These are phyloP conservation scores for Sciurus carolinensis DNA, from an alignment of 2,797 vertebrate genomes.

Conservation along the genomic window DNA sequence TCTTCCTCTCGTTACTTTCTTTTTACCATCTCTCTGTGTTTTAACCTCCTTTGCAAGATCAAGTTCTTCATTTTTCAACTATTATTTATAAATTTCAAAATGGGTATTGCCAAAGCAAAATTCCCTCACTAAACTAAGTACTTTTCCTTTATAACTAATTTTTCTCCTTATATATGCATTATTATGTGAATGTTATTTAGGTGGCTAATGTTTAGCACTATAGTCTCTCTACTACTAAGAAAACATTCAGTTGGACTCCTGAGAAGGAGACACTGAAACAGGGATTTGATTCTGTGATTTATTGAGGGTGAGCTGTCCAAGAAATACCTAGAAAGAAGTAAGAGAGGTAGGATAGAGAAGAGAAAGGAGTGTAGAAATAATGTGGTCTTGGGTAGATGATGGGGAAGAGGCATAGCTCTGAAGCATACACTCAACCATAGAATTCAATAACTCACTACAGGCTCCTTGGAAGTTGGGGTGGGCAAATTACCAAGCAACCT, in stretches of 20 bases:
- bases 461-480: neutral
- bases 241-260: neutral
- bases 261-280: neutral
- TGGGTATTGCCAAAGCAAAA: neutral
- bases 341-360: neutral
- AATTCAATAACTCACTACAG: neutral
- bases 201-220: neutral
- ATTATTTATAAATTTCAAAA: conserved; percentile 7
- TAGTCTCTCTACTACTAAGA: neutral
- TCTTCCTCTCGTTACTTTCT: neutral
- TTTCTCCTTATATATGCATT: neutral
- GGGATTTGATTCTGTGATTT: neutral
- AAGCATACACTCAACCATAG: neutral
- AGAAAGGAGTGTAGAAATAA: neutral
- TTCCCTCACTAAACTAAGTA: neutral
- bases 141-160: neutral
- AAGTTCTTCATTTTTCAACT: neutral
- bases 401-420: neutral
- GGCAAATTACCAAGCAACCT: neutral
- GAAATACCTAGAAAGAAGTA: neutral
- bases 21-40: neutral
- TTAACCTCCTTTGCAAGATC: neutral
- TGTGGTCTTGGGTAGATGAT: neutral
- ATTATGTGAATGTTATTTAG: neutral
- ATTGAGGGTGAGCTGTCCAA: neutral